A percentile compares a stretch with the other conserved stretches of the same genome.
These are phyloP conservation scores for Muscicapa comitata DNA, from an alignment of 2,797 vertebrate genomes.

Conservation along the genomic window DNA sequence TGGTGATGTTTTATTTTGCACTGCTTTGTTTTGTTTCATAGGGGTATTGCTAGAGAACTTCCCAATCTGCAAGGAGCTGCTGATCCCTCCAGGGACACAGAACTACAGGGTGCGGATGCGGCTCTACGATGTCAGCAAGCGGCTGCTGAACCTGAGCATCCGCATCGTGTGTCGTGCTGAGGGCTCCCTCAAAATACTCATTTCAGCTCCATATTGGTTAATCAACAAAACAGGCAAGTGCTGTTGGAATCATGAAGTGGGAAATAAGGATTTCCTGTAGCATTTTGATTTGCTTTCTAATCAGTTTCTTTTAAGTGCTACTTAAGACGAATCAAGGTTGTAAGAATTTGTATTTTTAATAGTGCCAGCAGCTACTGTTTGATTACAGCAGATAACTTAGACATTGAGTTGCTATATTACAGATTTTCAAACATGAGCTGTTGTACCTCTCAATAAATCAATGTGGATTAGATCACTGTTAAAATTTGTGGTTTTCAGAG, in stretches of 20 bases:
- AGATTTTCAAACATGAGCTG: not conserved
- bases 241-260: not conserved
- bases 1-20: not conserved
- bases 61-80: constrained; percentile 88
- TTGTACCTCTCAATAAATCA: not conserved
- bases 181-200: constrained; percentile 91
- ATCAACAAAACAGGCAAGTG: constrained; percentile 92
- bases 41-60: constrained; percentile 93
- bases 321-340: not conserved
- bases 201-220: constrained; percentile 94
- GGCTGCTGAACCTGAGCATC: constrained; percentile 90
- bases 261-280: not conserved
- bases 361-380: not conserved
- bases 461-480: not conserved
- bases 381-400: not conserved
- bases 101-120: constrained; percentile 96
- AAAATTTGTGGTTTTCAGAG: not conserved
- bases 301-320: not conserved
- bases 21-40: not conserved
- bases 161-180: constrained; percentile 90
- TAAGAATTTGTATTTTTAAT: not conserved
- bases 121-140: constrained; percentile 87
- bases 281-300: not conserved
- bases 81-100: constrained; percentile 94
- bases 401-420: not conserved